Evolutionary conservation across 2,113 vertebrate genomes (phyloP).

Genomic region (Eleginops maclovinus): DNA sequence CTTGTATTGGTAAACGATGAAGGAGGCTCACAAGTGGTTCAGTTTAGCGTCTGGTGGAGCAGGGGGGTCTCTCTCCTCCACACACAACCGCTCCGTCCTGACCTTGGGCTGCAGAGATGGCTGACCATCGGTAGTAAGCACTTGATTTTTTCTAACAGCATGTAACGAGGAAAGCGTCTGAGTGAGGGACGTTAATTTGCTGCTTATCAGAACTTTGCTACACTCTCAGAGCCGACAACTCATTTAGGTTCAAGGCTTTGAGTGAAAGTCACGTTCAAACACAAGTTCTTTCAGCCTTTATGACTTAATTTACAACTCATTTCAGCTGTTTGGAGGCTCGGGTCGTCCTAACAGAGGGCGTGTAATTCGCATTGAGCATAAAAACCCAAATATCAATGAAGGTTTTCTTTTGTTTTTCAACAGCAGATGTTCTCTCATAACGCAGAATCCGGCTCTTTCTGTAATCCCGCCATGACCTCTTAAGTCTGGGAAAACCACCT

Average conservation of each 20-base stretch:
- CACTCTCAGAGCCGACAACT: conserved; percentile 60
- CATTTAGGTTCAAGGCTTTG: conserved; percentile 56
- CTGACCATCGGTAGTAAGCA: conserved; percentile 45
- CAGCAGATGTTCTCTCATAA: conserved; percentile 3
- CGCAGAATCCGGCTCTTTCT: conserved; percentile 32
- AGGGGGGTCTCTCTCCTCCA: conserved; percentile 51
- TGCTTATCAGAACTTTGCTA: conserved; percentile 56
- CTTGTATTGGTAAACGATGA: conserved; percentile 64
- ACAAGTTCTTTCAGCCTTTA: conserved; percentile 44
- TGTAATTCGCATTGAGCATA: conserved; percentile 36
- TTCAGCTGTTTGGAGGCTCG: conserved; percentile 25
- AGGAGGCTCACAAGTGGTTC: conserved; percentile 58
- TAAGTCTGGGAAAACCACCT: conserved; percentile 56
- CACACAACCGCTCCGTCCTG: conserved; percentile 42
- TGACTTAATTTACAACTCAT: conserved; percentile 65
- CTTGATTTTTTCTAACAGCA: conserved; percentile 25
- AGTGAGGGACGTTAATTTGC: conserved; percentile 71
- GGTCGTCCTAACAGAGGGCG: conserved; percentile 45
- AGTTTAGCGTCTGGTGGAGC: conserved; percentile 62
- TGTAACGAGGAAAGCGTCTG: conserved; percentile 55
- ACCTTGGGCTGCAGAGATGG: conserved; percentile 72
- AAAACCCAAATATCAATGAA: conserved; percentile 38
- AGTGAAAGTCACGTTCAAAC: conserved; percentile 53
- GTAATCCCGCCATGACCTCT: conserved; percentile 68
- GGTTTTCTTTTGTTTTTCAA: neutral